These are phyloP conservation scores for Eupithecia tripunctaria DNA, from an alignment of 2,888 invertebrate genomes.

Conservation along the genomic window DNA sequence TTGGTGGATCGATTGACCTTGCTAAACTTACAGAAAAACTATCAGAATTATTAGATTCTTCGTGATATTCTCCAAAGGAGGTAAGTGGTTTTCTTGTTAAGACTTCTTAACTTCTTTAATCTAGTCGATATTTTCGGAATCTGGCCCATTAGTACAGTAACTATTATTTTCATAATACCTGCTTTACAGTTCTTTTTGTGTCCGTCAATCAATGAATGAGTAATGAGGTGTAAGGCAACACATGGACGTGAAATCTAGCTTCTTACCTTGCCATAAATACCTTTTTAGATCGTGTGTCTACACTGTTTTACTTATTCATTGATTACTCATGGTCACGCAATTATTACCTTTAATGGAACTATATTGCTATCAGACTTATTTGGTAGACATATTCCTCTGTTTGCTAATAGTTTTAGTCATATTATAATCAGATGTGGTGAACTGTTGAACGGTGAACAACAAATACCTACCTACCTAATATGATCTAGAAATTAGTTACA, in stretches of 20 bases:
- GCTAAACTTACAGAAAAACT: not conserved
- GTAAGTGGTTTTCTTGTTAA: not conserved
- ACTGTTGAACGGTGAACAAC: not conserved
- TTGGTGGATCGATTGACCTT: conserved; percentile 8
- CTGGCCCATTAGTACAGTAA: not conserved
- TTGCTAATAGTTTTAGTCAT: not conserved
- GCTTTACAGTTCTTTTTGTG: not conserved
- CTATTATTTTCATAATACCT: not conserved
- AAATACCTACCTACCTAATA: too few species aligned
- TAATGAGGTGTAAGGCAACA: not conserved
- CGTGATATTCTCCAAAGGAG: not conserved
- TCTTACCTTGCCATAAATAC: not conserved
- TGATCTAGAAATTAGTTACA: too few species aligned
- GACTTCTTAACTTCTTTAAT: not conserved
- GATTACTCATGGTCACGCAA: conserved; percentile 1
- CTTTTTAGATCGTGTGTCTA: not conserved
- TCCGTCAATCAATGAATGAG: conserved; percentile 3
- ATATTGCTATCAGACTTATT: not conserved
- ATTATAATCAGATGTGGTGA: not conserved
- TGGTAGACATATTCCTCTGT: not conserved
- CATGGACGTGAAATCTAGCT: not conserved
- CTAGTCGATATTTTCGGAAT: not conserved
- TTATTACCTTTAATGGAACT: not conserved
- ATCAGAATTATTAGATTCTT: not conserved
- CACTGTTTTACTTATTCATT: not conserved